Percentiles rank a stretch among this genome's conserved stretches.
Evolutionary conservation across 2,888 invertebrate genomes (phyloP).

Genomic region (Belgica antarctica): DNA sequence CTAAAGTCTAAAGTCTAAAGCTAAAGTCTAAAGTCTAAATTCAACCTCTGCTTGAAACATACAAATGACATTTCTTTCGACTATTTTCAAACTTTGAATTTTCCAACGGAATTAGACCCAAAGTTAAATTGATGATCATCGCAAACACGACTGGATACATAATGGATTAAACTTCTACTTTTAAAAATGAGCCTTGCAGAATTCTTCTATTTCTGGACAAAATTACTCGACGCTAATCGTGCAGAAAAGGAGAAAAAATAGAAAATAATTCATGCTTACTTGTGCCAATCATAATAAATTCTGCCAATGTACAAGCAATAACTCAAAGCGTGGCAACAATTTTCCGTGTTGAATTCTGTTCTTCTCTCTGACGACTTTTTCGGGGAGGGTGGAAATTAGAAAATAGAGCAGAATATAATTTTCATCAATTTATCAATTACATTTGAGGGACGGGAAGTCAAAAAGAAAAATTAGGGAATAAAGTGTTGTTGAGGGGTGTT

Average conservation of each 20-base stretch:
- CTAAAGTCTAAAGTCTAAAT: neutral
- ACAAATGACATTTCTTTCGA: slow-evolving; percentile 24
- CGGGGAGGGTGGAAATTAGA: neutral
- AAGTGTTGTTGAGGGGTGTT: neutral
- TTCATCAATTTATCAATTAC: slow-evolving; percentile 44
- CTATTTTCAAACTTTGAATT: neutral
- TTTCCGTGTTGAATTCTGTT: neutral
- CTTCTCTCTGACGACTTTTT: no score
- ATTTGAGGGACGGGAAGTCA: no score
- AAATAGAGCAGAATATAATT: slow-evolving; percentile 42
- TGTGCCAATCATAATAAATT: slow-evolving; percentile 43
- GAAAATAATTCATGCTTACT: slow-evolving; percentile 16
- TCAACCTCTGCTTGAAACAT: neutral
- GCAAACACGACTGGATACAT: neutral
- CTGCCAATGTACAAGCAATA: slow-evolving; percentile 37
- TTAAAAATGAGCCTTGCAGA: neutral
- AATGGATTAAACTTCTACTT: no score
- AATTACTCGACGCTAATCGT: slow-evolving; percentile 24
- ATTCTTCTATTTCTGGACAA: slow-evolving; percentile 24
- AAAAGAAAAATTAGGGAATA: no score
- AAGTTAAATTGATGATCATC: slow-evolving; percentile 18
- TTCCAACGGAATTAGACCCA: slow-evolving; percentile 12
- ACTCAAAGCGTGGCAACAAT: slow-evolving; percentile 26
- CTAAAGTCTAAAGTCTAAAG: neutral
- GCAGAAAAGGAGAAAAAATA: neutral